phyloP scores from a whole-genome alignment of 2,113 vertebrate genomes.

The Sceloporus undulatus region DNA sequence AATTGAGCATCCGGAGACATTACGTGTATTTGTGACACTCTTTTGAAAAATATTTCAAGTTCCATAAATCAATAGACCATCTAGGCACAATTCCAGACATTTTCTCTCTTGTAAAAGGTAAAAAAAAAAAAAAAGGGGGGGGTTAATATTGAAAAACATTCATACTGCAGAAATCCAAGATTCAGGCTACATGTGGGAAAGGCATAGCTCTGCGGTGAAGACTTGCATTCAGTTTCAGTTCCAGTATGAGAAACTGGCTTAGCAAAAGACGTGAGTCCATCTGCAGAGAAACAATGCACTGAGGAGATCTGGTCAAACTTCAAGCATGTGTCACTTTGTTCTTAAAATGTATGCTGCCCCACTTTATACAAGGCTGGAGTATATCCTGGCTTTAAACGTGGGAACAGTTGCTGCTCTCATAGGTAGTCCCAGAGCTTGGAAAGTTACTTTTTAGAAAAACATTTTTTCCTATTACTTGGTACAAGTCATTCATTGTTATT shows the following conservation, averaged over 20 bases:
- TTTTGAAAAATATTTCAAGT: constrained; percentile 41
- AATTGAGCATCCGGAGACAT: constrained; percentile 55
- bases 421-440: not conserved
- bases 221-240: not conserved
- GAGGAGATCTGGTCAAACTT: no score
- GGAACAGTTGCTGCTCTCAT: not conserved
- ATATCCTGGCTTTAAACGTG: not conserved
- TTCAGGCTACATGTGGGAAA: not conserved
- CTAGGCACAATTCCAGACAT: constrained; percentile 34
- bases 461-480: no score
- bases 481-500: no score
- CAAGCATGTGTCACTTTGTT: not conserved
- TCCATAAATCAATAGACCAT: constrained; percentile 54
- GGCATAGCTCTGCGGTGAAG: not conserved
- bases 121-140: constrained; percentile 35
- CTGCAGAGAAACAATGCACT: not conserved
- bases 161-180: not conserved
- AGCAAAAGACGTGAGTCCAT: not conserved
- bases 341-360: not conserved
- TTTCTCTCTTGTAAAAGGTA: constrained; percentile 48
- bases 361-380: not conserved
- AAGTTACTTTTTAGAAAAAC: no score
- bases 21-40: constrained; percentile 51
- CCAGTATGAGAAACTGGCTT: not conserved
- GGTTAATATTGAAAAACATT: constrained; percentile 49